Conservation (phyloP, 2,113 vertebrate species). For the Telmatochromis sp. region DNA sequence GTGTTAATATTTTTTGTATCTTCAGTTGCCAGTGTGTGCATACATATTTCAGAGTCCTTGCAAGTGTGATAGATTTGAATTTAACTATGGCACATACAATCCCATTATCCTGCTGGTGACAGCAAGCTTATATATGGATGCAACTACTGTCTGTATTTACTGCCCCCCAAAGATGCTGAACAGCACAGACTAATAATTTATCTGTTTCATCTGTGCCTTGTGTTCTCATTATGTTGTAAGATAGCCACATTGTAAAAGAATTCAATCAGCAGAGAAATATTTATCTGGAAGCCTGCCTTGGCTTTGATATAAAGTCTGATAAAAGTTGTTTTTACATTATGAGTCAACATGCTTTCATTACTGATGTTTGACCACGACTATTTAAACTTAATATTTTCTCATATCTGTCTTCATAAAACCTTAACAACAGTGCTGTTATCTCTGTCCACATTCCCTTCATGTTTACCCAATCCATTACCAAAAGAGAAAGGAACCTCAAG, state of each 20-base stretch:
- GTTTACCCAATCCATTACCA: conserved; percentile 12
- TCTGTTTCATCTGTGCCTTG: neutral
- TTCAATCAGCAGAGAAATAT: neutral
- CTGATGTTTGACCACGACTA: neutral
- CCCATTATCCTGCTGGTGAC: neutral
- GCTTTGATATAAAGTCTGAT: conserved; percentile 8
- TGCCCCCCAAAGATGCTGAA: neutral
- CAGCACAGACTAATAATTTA: neutral
- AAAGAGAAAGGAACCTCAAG: conserved; percentile 5
- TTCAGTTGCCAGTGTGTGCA: neutral
- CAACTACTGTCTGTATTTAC: neutral
- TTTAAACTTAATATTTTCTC: neutral
- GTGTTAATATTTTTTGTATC: neutral
- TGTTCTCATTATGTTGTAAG: neutral
- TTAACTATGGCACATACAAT: neutral
- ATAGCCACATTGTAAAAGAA: neutral
- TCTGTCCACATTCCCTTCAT: conserved; percentile 18
- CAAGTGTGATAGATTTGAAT: neutral
- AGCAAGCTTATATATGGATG: neutral
- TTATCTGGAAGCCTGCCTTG: neutral
- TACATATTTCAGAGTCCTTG: neutral
- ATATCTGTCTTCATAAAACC: conserved; percentile 24
- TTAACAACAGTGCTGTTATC: conserved; percentile 5
- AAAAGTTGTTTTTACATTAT: neutral
- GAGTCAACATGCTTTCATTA: conserved; percentile 5